Evolutionary conservation across 2,888 invertebrate genomes (phyloP).

Genomic region (Himalopsyche japonica): DNA sequence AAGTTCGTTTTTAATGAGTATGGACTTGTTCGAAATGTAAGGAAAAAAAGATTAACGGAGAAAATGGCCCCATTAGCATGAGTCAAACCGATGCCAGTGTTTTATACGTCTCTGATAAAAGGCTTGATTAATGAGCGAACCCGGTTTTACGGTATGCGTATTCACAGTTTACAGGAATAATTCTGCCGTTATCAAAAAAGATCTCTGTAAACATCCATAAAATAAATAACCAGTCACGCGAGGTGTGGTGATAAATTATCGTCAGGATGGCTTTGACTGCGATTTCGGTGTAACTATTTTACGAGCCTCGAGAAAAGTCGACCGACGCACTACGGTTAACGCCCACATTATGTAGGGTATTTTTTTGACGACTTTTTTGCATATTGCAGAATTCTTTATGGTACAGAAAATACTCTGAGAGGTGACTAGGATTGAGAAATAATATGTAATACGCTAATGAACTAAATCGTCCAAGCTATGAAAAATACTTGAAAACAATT

Average conservation of each 20-base stretch:
- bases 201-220: constrained; percentile 37
- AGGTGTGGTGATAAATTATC: constrained; percentile 31
- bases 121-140: not conserved
- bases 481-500: no score
- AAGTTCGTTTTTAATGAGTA: no score
- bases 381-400: no score
- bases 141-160: not conserved
- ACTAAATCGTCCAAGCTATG: no score
- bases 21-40: no score
- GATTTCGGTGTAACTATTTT: not conserved
- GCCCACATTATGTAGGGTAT: no score
- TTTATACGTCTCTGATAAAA: not conserved
- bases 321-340: not conserved
- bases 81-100: not conserved
- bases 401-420: no score
- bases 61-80: not conserved
- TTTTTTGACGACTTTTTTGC: no score
- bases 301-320: not conserved
- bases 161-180: not conserved
- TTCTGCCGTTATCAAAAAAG: constrained; percentile 23
- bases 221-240: constrained; percentile 37
- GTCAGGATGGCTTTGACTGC: constrained; percentile 26
- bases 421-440: no score
- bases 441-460: no score
- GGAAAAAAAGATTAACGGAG: not conserved